Conservation (phyloP, 2,113 vertebrate species). For the Paedocypris sp. region DNA sequence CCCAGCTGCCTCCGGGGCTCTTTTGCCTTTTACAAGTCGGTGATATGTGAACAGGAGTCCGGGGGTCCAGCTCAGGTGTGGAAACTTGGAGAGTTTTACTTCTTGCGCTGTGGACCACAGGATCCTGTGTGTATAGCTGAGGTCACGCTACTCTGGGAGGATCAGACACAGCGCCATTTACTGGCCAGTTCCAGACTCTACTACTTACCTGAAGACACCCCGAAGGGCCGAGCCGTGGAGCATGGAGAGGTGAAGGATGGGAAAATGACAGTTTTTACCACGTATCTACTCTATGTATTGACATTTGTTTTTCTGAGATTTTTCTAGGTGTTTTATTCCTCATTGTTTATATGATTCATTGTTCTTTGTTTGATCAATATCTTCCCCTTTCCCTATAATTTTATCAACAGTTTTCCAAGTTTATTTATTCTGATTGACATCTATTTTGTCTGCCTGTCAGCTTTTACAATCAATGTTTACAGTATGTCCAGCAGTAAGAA, state of each 20-base stretch:
- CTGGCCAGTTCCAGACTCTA: slow-evolving; percentile 68
- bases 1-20: slow-evolving; percentile 65
- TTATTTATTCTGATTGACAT: too few species aligned
- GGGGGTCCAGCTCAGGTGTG: slow-evolving; percentile 48
- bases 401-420: too few species aligned
- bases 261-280: too few species aligned
- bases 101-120: slow-evolving; percentile 59
- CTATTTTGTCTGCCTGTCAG: too few species aligned
- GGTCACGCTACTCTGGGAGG: slow-evolving; percentile 69
- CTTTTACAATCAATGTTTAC: too few species aligned
- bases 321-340: too few species aligned
- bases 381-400: too few species aligned
- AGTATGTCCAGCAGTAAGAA: too few species aligned
- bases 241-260: slow-evolving; percentile 60
- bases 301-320: too few species aligned
- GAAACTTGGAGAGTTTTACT: slow-evolving; percentile 68
- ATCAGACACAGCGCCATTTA: slow-evolving; percentile 57
- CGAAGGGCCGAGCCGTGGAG: slow-evolving; percentile 59
- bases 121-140: slow-evolving; percentile 66
- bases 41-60: slow-evolving; percentile 46
- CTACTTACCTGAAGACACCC: slow-evolving; percentile 67
- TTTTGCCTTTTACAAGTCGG: slow-evolving; percentile 68
- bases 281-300: too few species aligned
- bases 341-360: too few species aligned
- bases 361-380: too few species aligned